phyloP scores from a whole-genome alignment of 2,797 vertebrate species.

The Pampus argenteus region DNA sequence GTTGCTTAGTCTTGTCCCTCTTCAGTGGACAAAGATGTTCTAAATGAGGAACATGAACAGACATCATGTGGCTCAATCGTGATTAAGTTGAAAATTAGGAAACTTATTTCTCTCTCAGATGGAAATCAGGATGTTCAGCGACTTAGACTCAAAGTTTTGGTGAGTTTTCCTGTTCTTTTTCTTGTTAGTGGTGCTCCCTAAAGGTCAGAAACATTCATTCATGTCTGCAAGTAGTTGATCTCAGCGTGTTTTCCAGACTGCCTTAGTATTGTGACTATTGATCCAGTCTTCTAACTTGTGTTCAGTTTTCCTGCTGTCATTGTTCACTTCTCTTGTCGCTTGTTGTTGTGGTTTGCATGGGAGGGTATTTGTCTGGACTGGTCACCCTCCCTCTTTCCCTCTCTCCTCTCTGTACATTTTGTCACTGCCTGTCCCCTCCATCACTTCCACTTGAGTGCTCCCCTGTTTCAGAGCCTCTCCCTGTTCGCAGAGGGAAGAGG shows the following conservation, averaged over 20 bases:
- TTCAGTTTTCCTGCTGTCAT: slow-evolving; percentile 66
- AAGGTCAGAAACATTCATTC: slow-evolving; percentile 31
- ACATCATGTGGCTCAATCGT: slow-evolving; percentile 32
- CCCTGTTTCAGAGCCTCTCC: slow-evolving; percentile 76
- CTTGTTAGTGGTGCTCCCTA: neutral
- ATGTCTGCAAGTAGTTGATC: slow-evolving; percentile 15
- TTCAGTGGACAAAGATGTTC: slow-evolving; percentile 61
- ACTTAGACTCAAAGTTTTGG: slow-evolving; percentile 62
- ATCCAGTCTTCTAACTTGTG: slow-evolving; percentile 46
- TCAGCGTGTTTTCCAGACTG: slow-evolving; percentile 21
- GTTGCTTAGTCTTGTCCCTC: slow-evolving; percentile 66
- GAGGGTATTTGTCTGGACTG: slow-evolving; percentile 78
- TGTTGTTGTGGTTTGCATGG: slow-evolving; percentile 81
- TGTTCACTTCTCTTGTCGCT: slow-evolving; percentile 71
- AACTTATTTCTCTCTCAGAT: slow-evolving; percentile 39
- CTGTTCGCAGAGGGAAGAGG: slow-evolving; percentile 64
- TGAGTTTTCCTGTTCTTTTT: slow-evolving; percentile 70
- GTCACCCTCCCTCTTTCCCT: slow-evolving; percentile 58
- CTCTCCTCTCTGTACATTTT: slow-evolving; percentile 76
- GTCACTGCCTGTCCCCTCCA: slow-evolving; percentile 79
- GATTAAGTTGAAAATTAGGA: slow-evolving; percentile 24
- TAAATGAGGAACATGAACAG: slow-evolving; percentile 41
- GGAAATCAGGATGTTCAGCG: slow-evolving; percentile 47
- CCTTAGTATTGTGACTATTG: slow-evolving; percentile 31
- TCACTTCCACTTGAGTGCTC: slow-evolving; percentile 84